Evolutionary conservation across 2,888 invertebrate species (phyloP).

Genomic region (Pollenia angustigena): DNA sequence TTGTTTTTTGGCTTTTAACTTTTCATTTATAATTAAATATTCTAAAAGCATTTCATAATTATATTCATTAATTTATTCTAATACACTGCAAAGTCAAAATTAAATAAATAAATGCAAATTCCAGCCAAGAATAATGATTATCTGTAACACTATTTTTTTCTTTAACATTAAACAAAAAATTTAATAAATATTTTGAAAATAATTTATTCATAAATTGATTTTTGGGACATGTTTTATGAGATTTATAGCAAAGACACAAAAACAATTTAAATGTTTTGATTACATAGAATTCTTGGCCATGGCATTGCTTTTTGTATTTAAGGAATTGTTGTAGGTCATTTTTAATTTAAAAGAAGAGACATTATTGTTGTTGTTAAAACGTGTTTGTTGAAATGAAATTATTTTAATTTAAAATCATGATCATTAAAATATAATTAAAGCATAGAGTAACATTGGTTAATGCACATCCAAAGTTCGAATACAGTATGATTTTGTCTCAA

Average conservation of each 20-base stretch:
- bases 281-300: conserved; percentile 20
- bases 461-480: no score
- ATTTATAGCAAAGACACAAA: not conserved
- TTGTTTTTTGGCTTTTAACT: conserved; percentile 31
- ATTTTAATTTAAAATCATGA: no score
- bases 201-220: conserved; percentile 2
- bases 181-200: not conserved
- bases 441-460: no score
- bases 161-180: not conserved
- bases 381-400: no score
- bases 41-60: conserved; percentile 67
- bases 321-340: conserved; percentile 23
- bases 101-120: not conserved
- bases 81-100: conserved; percentile 33
- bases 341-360: not conserved
- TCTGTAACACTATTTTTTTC: conserved; percentile 8
- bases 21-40: conserved; percentile 57
- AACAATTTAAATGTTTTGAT: not conserved
- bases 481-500: no score
- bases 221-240: not conserved
- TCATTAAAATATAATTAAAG: no score
- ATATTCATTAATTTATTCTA: conserved; percentile 66
- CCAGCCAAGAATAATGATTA: conserved; percentile 44
- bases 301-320: conserved; percentile 29
- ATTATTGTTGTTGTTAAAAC: no score